These are phyloP conservation scores for Catharus minimus DNA, from an alignment of 2,113 vertebrate species.

Conservation along the genomic window DNA sequence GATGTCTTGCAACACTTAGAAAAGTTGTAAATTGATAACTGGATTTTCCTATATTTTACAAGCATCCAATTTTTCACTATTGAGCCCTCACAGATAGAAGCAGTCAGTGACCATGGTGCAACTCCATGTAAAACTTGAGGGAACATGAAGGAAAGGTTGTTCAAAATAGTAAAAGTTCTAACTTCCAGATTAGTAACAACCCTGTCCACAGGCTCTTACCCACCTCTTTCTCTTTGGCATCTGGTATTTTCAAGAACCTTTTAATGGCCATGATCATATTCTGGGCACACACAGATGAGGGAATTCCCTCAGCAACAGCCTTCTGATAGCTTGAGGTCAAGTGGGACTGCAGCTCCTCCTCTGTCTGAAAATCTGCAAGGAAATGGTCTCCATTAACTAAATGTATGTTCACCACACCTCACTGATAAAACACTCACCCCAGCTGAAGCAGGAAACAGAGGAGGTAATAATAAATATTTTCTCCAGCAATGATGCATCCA, in stretches of 20 bases:
- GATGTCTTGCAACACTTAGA: rapidly evolving
- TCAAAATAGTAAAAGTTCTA: background rate
- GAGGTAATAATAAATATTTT: background rate
- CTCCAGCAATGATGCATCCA: background rate
- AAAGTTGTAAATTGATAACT: background rate
- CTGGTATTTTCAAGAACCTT: constrained; percentile 71
- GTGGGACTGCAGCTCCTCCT: constrained; percentile 82
- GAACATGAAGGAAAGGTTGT: background rate
- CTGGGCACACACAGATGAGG: constrained; percentile 66
- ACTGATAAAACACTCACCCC: background rate
- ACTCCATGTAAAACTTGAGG: background rate
- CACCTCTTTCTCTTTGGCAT: constrained; percentile 74
- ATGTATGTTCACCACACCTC: background rate
- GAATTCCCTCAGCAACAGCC: constrained; percentile 65
- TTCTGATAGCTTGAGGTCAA: constrained; percentile 80
- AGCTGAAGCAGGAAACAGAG: background rate
- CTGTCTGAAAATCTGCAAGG: constrained; percentile 80
- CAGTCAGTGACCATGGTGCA: background rate
- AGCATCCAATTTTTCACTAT: background rate
- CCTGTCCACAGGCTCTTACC: background rate
- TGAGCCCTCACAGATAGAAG: background rate
- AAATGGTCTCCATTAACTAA: background rate
- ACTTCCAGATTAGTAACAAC: background rate
- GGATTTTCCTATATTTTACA: background rate
- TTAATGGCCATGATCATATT: constrained; percentile 78